A percentile compares a stretch with the other conserved stretches of the same genome.
Evolutionary conservation across 2,113 vertebrate genomes (phyloP).

Genomic region (Phaethornis superciliosus): DNA sequence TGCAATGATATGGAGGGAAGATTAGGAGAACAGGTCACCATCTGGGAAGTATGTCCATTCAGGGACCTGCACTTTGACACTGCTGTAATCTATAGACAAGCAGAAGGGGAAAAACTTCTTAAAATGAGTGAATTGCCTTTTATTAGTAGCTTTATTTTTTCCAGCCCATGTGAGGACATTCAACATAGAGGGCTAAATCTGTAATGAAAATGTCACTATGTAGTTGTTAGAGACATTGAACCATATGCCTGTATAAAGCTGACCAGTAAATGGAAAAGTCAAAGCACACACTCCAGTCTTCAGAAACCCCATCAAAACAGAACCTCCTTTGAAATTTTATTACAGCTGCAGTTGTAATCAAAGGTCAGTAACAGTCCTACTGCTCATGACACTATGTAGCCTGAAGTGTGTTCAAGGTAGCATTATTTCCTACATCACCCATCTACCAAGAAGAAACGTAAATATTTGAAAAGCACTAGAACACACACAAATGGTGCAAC

Average conservation of each 20-base stretch:
- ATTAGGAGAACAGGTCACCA: background rate
- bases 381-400: background rate
- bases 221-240: background rate
- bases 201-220: no score
- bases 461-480: conserved; percentile 36
- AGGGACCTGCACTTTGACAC: background rate
- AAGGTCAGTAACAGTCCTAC: background rate
- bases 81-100: background rate
- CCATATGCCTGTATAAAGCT: background rate
- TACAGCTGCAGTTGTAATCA: background rate
- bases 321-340: background rate
- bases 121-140: background rate
- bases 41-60: background rate
- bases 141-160: background rate
- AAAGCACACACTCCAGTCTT: background rate
- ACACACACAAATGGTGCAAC: background rate
- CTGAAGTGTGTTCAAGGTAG: background rate
- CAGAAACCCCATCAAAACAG: background rate
- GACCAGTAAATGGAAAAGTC: background rate
- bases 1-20: background rate
- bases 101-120: background rate
- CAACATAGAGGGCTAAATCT: background rate
- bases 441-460: background rate
- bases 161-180: background rate
- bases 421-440: background rate